These are phyloP conservation scores for Vombatus ursinus DNA, from an alignment of 2,113 vertebrate genomes.

Conservation along the genomic window DNA sequence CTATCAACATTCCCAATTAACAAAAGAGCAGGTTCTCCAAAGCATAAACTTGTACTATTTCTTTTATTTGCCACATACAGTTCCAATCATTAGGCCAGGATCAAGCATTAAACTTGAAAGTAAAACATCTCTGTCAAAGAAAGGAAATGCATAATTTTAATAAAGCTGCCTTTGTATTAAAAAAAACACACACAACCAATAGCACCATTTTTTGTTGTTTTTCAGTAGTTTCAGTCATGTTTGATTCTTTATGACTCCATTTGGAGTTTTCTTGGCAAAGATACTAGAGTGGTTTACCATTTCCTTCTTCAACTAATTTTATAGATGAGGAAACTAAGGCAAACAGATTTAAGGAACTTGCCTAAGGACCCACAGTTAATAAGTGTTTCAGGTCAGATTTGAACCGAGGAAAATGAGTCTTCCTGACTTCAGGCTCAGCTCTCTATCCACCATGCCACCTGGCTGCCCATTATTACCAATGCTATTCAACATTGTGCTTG, in stretches of 20 bases:
- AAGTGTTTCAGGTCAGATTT: background rate
- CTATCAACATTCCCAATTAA: background rate
- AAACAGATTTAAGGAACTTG: background rate
- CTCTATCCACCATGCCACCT: background rate
- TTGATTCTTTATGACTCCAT: background rate
- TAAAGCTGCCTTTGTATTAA: conserved; percentile 75
- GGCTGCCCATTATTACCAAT: background rate
- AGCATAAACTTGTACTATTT: background rate
- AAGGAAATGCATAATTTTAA: conserved; percentile 77
- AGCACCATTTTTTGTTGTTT: background rate
- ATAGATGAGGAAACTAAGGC: no score
- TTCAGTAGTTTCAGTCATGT: background rate
- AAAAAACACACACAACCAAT: background rate
- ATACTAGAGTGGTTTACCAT: background rate
- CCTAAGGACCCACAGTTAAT: background rate
- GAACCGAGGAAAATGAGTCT: background rate
- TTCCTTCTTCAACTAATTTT: background rate
- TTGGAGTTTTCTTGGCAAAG: background rate
- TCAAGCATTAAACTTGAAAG: conserved; percentile 41
- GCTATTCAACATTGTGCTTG: background rate
- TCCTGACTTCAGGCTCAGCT: background rate
- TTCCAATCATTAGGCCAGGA: conserved; percentile 42
- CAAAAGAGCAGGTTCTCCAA: conserved; percentile 50
- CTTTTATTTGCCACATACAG: background rate
- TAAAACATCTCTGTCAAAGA: conserved; percentile 70